Conservation (phyloP, 2,797 vertebrate genomes). For the Sebastes diaconus region DNA sequence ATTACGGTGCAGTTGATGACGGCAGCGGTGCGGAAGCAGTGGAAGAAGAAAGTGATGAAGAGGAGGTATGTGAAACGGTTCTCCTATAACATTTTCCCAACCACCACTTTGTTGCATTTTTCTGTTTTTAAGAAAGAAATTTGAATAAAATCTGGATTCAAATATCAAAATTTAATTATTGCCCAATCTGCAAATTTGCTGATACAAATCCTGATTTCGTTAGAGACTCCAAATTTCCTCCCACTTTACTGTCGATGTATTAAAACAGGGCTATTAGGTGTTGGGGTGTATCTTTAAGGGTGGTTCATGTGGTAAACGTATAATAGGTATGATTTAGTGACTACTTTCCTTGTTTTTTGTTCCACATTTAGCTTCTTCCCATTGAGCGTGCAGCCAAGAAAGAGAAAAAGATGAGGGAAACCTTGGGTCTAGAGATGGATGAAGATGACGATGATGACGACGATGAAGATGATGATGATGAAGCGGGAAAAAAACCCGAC, state of each 20-base stretch:
- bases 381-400: slow-evolving; percentile 93
- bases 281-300: not conserved
- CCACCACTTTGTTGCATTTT: not conserved
- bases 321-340: not conserved
- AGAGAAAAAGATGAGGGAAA: slow-evolving; percentile 77
- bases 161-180: not conserved
- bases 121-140: not conserved
- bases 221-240: not conserved
- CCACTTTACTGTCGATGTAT: not conserved
- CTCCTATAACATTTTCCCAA: not conserved
- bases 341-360: not conserved
- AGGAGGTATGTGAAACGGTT: slow-evolving; percentile 72
- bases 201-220: not conserved
- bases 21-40: slow-evolving; percentile 79
- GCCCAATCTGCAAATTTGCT: not conserved
- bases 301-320: not conserved
- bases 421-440: slow-evolving; percentile 68
- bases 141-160: not conserved
- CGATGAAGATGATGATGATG: slow-evolving; percentile 10
- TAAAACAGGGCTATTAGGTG: not conserved
- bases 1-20: slow-evolving; percentile 79
- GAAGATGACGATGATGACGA: slow-evolving; percentile 80
- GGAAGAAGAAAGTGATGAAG: slow-evolving; percentile 79
- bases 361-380: slow-evolving; percentile 87
- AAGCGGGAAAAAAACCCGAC: slow-evolving; percentile 70